phyloP scores from a whole-genome alignment of 2,888 invertebrate genomes.

The Taenaris catops region DNA sequence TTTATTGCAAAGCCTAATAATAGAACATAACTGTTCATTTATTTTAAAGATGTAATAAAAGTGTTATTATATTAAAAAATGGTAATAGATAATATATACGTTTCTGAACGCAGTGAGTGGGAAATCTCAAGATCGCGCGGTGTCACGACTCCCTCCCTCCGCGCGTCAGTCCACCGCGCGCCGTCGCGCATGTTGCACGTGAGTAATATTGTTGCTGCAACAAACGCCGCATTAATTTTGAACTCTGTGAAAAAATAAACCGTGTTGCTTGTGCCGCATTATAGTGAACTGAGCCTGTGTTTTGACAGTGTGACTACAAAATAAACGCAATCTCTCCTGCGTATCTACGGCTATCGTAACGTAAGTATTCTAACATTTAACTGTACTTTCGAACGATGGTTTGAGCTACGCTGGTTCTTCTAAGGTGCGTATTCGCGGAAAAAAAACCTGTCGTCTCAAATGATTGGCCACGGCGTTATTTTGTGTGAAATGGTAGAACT shows the following conservation, averaged over 20 bases:
- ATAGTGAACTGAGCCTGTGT: conserved; percentile 49
- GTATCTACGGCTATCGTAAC: conserved; percentile 42
- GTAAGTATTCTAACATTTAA: conserved; percentile 69
- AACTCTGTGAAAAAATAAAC: conserved; percentile 48
- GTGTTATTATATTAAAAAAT: no score
- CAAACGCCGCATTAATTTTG: conserved; percentile 36
- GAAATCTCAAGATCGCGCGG: conserved; percentile 34
- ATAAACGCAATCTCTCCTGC: conserved; percentile 42
- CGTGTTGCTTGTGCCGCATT: conserved; percentile 43
- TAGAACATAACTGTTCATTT: no score
- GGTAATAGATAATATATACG: conserved; percentile 18
- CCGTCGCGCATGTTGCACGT: conserved; percentile 37
- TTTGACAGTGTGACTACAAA: conserved; percentile 38
- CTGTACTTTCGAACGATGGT: conserved; percentile 65
- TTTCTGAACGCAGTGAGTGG: conserved; percentile 35
- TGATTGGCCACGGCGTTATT: conserved; percentile 37
- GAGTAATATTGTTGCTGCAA: conserved; percentile 21
- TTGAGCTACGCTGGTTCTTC: conserved; percentile 45
- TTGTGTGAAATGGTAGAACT: conserved; percentile 36
- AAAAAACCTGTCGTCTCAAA: conserved; percentile 49
- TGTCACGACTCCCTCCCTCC: conserved; percentile 35
- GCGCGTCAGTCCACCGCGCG: conserved; percentile 52
- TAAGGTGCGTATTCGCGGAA: conserved; percentile 59
- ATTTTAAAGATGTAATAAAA: no score
- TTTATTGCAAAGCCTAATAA: no score